Evolutionary conservation across 2,888 invertebrate genomes (phyloP).

Genomic region (Perithous albicinctus): DNA sequence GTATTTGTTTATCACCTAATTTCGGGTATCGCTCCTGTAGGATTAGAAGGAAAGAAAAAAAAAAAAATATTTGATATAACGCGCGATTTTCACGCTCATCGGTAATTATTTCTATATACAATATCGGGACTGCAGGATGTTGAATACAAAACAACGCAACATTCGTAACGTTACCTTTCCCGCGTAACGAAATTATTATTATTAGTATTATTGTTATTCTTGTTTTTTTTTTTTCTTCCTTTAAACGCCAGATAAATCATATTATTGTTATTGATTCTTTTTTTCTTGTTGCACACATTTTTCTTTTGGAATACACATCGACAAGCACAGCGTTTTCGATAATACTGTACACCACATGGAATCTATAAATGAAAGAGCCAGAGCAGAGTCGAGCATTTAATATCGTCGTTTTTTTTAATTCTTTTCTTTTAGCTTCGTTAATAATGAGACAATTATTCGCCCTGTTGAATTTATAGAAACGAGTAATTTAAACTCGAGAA

Average conservation of each 20-base stretch:
- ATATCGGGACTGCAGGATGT: slow-evolving; percentile 40
- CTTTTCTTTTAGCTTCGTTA: slow-evolving; percentile 28
- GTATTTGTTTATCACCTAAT: slow-evolving; percentile 27
- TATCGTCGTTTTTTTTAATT: slow-evolving; percentile 12
- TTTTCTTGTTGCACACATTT: slow-evolving; percentile 43
- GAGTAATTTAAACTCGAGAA: neutral
- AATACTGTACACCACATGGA: slow-evolving; percentile 70
- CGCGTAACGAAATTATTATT: slow-evolving; percentile 39
- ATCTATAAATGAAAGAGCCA: slow-evolving; percentile 55
- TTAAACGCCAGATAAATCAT: slow-evolving; percentile 29
- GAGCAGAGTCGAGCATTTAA: slow-evolving; percentile 39
- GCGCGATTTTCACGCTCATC: slow-evolving; percentile 9
- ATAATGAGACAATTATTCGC: slow-evolving; percentile 23
- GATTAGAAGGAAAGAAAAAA: neutral
- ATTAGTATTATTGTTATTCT: no score
- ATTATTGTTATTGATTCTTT: slow-evolving; percentile 30
- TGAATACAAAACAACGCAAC: slow-evolving; percentile 38
- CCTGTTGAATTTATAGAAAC: no score
- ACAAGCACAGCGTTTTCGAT: slow-evolving; percentile 63
- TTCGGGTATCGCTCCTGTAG: neutral
- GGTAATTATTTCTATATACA: slow-evolving; percentile 42
- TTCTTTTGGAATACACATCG: slow-evolving; percentile 64
- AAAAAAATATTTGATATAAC: neutral
- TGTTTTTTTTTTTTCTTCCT: no score
- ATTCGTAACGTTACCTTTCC: slow-evolving; percentile 31